Base-by-base conservation (phyloP, 2,113 vertebrate species). In the Mesocricetus auratus region DNA sequence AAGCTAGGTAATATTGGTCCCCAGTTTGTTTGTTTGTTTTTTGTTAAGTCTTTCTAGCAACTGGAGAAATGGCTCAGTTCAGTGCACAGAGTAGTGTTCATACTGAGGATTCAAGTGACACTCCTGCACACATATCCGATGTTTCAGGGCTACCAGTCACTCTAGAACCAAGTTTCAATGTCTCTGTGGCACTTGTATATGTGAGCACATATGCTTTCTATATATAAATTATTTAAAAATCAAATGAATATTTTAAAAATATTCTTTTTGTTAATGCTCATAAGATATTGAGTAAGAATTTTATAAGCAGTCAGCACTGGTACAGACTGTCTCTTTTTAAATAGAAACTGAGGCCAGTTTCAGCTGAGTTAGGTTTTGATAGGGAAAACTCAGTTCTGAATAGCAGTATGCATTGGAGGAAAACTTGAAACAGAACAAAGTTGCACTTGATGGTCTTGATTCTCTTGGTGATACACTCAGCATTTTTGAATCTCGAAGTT, bases 291-390 rank as follows among this genome's bases (percentile, higher is more conserved):
- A 68, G 81, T 89, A 73, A 85, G 71, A 89, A 17, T 78, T 91
- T 74, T 6, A 0, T 78, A 89, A 85, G 56, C 91, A 85, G 81
- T 69, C 88, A 96, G 58, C 64, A 78, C 3, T 17, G 5, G 85
- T 53, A 73, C 50, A 94, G 68, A 94, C 86, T 96, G 53, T 93
- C 74, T 64, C 83, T 91, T 45, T 75, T 97, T 83, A 77, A 95
- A 92, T 88, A n/a, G 96, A 97, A 97, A 81, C 64, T 86, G 53
- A 97, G 91, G 24, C 26, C 77, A 94, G 88, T 53, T 97, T 47
- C 29, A 92, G 45, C 87, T 17, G 6, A 97, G 1, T 74, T 60
- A 60, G 53, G 71, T 71, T n/a, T 88, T n/a, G 36, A 26, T 50
- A 19, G 5, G 42, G 68, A 47, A 97, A 96, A 91, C 36, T n/a